Conservation (phyloP, 1,140 invertebrate genomes). For the Drosophila melanica region DNA sequence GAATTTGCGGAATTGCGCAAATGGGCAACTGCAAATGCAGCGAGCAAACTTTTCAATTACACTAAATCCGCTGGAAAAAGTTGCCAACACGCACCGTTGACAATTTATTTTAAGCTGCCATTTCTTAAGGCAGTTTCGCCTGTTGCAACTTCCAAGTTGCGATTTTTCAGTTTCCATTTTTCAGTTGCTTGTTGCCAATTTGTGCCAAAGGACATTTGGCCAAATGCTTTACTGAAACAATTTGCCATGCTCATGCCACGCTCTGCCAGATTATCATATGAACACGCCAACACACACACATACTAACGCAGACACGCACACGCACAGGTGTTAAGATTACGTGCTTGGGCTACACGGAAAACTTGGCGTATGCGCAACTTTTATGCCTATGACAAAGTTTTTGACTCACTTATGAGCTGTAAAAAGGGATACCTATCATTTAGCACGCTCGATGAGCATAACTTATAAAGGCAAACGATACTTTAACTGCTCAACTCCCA, state of each 20-base stretch:
- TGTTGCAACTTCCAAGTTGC: constrained; percentile 57
- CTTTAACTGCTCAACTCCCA: constrained; percentile 27
- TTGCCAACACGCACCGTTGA: constrained; percentile 71
- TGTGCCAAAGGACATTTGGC: constrained; percentile 54
- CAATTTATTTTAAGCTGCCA: constrained; percentile 71
- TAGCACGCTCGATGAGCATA: constrained; percentile 6
- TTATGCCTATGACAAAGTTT: constrained; percentile 40
- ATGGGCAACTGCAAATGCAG: constrained; percentile 45
- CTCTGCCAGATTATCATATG: constrained; percentile 56
- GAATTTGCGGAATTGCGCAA: constrained; percentile 30
- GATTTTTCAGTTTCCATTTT: no score
- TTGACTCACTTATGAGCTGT: constrained; percentile 23
- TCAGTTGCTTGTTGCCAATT: constrained; percentile 8
- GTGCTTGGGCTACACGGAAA: constrained; percentile 18
- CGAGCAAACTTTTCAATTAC: constrained; percentile 76
- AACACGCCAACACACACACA: constrained; percentile 17
- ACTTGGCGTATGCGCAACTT: constrained; percentile 40
- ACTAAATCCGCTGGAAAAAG: constrained; percentile 72
- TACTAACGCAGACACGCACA: constrained; percentile 10
- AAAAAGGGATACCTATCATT: constrained; percentile 8
- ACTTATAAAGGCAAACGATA: constrained; percentile 16
- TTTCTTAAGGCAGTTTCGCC: constrained; percentile 25
- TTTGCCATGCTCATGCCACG: constrained; percentile 13
- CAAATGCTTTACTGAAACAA: constrained; percentile 65
- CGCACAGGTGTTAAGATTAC: constrained; percentile 64